Evolutionary conservation across 2,113 vertebrate genomes (phyloP).

Genomic region (Motacilla tschutschensis): DNA sequence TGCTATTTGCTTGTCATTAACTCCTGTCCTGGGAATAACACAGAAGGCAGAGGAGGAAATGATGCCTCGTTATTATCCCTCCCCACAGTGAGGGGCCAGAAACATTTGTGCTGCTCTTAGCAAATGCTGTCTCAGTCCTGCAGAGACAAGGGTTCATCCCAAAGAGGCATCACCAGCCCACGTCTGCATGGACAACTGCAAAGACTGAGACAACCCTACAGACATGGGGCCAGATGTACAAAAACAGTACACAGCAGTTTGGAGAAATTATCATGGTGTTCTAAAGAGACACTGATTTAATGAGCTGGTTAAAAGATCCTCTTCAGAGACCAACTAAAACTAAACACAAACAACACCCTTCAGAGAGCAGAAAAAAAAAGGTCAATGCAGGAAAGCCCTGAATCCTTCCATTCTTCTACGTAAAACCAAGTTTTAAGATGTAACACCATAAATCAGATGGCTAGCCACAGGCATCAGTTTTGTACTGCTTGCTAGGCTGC

Average conservation of each 20-base stretch:
- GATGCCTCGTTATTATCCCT: not conserved
- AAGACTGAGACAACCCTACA: not conserved
- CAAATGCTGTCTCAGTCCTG: not conserved
- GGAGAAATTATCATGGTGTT: not conserved
- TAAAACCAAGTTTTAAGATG: not conserved
- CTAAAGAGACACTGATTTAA: not conserved
- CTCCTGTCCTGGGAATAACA: not conserved
- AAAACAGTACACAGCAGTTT: not conserved
- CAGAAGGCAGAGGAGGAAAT: not conserved
- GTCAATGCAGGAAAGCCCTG: not conserved
- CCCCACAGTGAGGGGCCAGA: not conserved
- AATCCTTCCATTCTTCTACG: not conserved
- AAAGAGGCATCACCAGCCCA: not conserved
- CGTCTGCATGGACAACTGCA: not conserved
- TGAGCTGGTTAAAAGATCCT: not conserved
- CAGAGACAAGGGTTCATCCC: not conserved
- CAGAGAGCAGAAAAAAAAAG: not conserved
- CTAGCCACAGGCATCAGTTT: not conserved
- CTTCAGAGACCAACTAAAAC: not conserved
- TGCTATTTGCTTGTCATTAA: constrained; percentile 1
- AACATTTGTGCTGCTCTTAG: not conserved
- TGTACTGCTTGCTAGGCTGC: not conserved
- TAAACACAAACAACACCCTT: not conserved
- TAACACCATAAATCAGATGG: not conserved
- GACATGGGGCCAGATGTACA: rapidly evolving